A percentile compares a stretch with the other conserved stretches of the same genome.
These are phyloP conservation scores for Aeoliscus strigatus DNA, from an alignment of 2,797 vertebrate genomes.

Conservation along the genomic window DNA sequence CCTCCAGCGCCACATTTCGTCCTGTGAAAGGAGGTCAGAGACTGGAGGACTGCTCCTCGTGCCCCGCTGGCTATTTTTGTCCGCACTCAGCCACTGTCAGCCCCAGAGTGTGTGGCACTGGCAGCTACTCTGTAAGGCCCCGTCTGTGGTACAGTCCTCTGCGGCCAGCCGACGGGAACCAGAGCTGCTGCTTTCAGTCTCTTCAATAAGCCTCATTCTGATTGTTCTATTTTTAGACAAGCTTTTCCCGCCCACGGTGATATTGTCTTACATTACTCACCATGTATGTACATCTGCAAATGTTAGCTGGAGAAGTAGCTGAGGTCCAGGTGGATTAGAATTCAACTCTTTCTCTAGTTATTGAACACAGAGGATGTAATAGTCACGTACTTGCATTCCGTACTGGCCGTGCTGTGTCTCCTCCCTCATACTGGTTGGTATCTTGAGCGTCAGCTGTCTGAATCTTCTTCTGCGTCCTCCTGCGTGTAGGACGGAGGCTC, in stretches of 20 bases:
- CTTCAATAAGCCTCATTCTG: too few species aligned
- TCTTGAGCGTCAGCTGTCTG: slow-evolving; percentile 46
- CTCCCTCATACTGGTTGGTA: slow-evolving; percentile 52
- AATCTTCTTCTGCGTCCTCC: slow-evolving; percentile 33
- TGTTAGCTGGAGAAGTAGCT: slow-evolving; percentile 21
- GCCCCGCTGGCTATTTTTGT: slow-evolving; percentile 84
- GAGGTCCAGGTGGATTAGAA: slow-evolving; percentile 22
- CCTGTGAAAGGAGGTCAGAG: slow-evolving; percentile 67
- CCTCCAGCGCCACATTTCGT: slow-evolving; percentile 77
- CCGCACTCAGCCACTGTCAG: slow-evolving; percentile 77
- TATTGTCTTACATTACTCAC: slow-evolving; percentile 45
- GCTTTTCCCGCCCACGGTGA: slow-evolving; percentile 43
- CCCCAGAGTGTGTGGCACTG: slow-evolving; percentile 78
- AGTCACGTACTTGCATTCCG: slow-evolving; percentile 19
- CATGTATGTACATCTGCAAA: slow-evolving; percentile 42
- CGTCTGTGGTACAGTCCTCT: slow-evolving; percentile 36
- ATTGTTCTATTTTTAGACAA: slow-evolving; percentile 51
- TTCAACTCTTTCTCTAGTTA: slow-evolving; percentile 13
- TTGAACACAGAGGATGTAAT: too few species aligned
- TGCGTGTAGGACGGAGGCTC: slow-evolving; percentile 79
- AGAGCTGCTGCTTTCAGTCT: slow-evolving; percentile 25
- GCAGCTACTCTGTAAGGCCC: slow-evolving; percentile 86
- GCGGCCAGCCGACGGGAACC: slow-evolving; percentile 32
- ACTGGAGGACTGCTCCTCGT: slow-evolving; percentile 76
- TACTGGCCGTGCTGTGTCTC: slow-evolving; percentile 33